These are phyloP conservation scores for Halcyon badia DNA, from an alignment of 2,797 vertebrate species.

Conservation along the genomic window DNA sequence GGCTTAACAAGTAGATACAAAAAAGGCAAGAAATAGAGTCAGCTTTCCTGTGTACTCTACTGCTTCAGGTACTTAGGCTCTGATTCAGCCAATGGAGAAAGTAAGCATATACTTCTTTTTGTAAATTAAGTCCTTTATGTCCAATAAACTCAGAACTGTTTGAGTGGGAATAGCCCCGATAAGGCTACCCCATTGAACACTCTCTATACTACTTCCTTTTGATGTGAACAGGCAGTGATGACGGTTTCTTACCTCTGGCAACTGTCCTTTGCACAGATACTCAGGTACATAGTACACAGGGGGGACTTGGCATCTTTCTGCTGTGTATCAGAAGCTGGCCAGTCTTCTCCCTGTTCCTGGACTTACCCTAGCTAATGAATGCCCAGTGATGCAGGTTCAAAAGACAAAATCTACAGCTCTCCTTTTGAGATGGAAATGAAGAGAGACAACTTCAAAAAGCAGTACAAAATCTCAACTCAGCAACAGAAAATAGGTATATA, in stretches of 20 bases:
- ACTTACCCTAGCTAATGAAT: background rate
- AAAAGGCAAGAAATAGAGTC: background rate
- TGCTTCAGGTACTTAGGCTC: background rate
- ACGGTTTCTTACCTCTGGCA: background rate
- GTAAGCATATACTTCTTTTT: background rate
- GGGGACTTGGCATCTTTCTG: background rate
- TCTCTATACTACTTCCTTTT: background rate
- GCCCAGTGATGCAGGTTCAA: background rate
- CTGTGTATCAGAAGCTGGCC: background rate
- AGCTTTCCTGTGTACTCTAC: background rate
- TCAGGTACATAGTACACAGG: background rate
- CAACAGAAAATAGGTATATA: background rate
- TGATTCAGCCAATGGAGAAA: background rate
- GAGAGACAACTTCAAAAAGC: background rate
- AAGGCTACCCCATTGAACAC: accelerated
- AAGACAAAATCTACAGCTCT: background rate
- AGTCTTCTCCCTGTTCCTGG: background rate
- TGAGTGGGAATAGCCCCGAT: background rate
- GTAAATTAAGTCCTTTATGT: background rate
- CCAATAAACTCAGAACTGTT: background rate
- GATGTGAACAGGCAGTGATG: background rate
- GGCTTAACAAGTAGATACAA: background rate
- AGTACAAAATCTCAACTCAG: background rate
- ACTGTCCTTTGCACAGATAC: background rate
- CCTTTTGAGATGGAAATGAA: background rate